phyloP scores from a whole-genome alignment of 2,888 invertebrate genomes.

The Hypercompe scribonia region DNA sequence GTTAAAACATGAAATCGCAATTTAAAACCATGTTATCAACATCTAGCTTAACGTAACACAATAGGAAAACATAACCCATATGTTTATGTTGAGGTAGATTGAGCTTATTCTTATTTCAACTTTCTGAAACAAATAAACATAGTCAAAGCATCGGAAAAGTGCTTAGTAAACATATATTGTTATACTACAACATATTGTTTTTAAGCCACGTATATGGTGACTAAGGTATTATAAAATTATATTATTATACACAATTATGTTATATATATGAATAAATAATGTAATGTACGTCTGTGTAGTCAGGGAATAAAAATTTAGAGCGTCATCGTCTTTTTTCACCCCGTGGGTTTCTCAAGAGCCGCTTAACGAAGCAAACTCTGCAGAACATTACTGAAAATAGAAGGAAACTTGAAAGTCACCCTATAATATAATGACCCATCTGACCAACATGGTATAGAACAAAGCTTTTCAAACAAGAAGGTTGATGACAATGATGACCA shows the following conservation, averaged over 20 bases:
- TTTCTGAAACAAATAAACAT: not conserved
- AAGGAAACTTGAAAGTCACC: not conserved
- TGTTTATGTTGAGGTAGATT: not conserved
- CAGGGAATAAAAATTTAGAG: not conserved
- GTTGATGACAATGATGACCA: not conserved
- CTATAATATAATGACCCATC: too few species aligned
- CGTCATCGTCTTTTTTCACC: too few species aligned
- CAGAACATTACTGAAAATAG: not conserved
- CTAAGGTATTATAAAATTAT: too few species aligned
- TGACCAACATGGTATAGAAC: too few species aligned
- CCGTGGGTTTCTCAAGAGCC: not conserved
- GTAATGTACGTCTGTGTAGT: too few species aligned
- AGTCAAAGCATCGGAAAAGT: not conserved
- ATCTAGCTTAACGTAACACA: conserved; percentile 7
- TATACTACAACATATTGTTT: not conserved
- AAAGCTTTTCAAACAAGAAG: not conserved
- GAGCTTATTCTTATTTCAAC: not conserved
- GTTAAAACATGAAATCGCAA: conserved; percentile 41
- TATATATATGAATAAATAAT: too few species aligned
- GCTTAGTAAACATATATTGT: not conserved
- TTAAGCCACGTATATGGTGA: too few species aligned
- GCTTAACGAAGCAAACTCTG: not conserved
- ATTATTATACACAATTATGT: too few species aligned
- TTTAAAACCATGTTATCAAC: conserved; percentile 16
- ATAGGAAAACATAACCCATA: conserved; percentile 1